Evolutionary conservation across 2,888 invertebrate species (phyloP), one percentile per base, ranked within the genome.

Genomic region (Chirona hameri): DNA sequence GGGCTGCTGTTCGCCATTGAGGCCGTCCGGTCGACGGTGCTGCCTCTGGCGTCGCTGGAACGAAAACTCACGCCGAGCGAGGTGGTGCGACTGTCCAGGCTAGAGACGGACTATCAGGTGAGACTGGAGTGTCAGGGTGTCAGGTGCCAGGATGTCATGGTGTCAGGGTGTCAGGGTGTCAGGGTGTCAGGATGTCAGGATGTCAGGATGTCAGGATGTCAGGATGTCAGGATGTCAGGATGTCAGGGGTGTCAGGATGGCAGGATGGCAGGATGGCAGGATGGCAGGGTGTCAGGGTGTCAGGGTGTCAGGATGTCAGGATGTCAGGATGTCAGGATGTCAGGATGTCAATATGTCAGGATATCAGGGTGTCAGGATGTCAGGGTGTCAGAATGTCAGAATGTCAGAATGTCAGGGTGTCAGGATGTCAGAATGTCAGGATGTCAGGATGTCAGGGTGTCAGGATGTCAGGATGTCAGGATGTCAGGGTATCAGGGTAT

Each of bases 41-140:
- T 99, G 83, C 93, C 95, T 85, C 88, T 96, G 87, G 97, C 97
- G 27, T 92, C 94, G 85, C 91, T 94, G 46, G 96, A 97, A 86
- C 91, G 93, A 86, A 90, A 91, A 85, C 88, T 98, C 82, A 91
- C 91, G 81, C 93, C 95, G 4, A 93, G 94, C 86, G 92, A 93
- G 87, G 97, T 97, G 15, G 95, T 97, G 1, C 88, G 91, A 82
- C 90, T 98, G 48, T 92, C 97, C 0, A 90, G 96, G 82, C 90
- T 99, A 55, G 99, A 99, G 89, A 95, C 95, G 89, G 94, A 96
- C 88, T 98, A 93, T 89, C 98, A 98, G 91, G 94, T 94, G 88
- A 69, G 83, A 7, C 31, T n/a, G 12, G n/a, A 14, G 48, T n/a
- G 69, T 10, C 18, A 18, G 46, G 24, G 52, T 15, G n/a, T 24